Conservation (phyloP, 2,888 invertebrate species). For the Tanaodytes sp. region DNA sequence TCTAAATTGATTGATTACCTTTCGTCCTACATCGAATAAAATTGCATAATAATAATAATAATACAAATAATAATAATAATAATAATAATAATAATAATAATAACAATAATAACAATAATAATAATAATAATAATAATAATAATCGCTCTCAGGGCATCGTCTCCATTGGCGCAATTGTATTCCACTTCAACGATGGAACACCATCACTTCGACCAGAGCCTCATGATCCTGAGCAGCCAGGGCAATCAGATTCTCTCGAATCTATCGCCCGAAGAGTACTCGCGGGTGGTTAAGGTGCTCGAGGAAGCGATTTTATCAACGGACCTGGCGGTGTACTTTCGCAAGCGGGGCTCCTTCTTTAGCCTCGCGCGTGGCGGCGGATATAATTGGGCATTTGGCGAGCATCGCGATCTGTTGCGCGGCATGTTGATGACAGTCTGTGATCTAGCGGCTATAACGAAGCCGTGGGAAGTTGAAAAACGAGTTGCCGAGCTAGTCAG, state of each 20-base stretch:
- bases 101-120: too few species aligned
- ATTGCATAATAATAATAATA: too few species aligned
- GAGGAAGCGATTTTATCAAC: constrained; percentile 96
- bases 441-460: constrained; percentile 94
- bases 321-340: constrained; percentile 94
- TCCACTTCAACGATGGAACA: constrained; percentile 98
- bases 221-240: constrained; percentile 96
- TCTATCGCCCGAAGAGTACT: constrained; percentile 92
- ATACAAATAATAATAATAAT: too few species aligned
- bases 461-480: constrained; percentile 94
- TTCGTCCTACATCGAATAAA: too few species aligned
- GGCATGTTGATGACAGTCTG: constrained; percentile 97
- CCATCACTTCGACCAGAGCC: constrained; percentile 96
- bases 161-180: constrained; percentile 90
- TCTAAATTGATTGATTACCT: too few species aligned
- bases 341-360: constrained; percentile 91
- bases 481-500: constrained; percentile 93
- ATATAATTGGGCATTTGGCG: constrained; percentile 81
- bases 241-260: constrained; percentile 93
- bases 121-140: too few species aligned
- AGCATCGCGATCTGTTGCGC: constrained; percentile 85
- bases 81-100: too few species aligned
- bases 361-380: constrained; percentile 77
- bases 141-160: constrained; percentile 82
- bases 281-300: constrained; percentile 89